phyloP scores from a whole-genome alignment of 2,888 invertebrate species.

The Drosophila mimetica region DNA sequence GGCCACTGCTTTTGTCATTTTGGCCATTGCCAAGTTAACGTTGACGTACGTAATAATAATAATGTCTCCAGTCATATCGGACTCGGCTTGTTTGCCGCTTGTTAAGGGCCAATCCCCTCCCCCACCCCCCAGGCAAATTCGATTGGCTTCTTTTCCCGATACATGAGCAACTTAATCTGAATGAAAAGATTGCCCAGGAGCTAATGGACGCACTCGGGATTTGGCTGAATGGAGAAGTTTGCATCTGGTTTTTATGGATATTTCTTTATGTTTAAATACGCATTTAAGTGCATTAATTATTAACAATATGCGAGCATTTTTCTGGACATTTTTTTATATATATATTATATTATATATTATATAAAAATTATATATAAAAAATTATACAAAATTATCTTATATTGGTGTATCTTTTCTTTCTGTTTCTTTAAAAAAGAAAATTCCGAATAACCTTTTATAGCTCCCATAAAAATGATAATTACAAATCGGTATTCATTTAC shows the following conservation, averaged over 20 bases:
- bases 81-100: constrained; percentile 59
- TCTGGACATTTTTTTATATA: too few relatives aligned
- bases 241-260: background rate
- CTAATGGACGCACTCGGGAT: too few relatives aligned
- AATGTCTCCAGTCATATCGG: constrained; percentile 53
- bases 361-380: too few relatives aligned
- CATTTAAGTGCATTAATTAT: too few relatives aligned
- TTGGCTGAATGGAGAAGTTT: background rate
- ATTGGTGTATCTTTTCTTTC: too few relatives aligned
- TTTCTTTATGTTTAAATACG: background rate
- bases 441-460: too few relatives aligned
- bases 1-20: constrained; percentile 62
- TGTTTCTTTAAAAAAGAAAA: too few relatives aligned
- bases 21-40: constrained; percentile 60
- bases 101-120: constrained; percentile 32
- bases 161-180: constrained; percentile 22
- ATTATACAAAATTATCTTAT: too few relatives aligned
- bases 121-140: background rate
- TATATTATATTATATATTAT: too few relatives aligned
- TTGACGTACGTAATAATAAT: constrained; percentile 55
- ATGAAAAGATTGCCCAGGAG: constrained; percentile 2
- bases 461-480: too few relatives aligned
- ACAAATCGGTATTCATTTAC: too few relatives aligned
- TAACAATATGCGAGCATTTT: too few relatives aligned
- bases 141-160: constrained; percentile 10